A percentile compares a stretch with the other conserved stretches of the same genome.
These are phyloP conservation scores for Nasonia oneida DNA, from an alignment of 2,888 invertebrate genomes.

Conservation along the genomic window DNA sequence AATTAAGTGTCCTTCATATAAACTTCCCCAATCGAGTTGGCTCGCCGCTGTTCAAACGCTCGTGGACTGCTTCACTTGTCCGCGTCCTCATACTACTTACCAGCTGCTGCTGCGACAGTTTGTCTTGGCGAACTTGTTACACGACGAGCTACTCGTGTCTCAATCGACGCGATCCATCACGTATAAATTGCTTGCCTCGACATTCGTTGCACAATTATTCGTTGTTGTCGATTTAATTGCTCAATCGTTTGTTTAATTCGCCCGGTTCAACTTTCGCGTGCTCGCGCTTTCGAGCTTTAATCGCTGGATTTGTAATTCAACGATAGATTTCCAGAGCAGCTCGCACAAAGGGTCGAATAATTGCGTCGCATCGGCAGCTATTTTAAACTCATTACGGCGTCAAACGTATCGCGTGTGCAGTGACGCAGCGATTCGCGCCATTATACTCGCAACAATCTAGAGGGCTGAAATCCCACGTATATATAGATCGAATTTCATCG, in stretches of 20 bases:
- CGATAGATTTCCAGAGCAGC: background rate
- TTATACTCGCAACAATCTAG: background rate
- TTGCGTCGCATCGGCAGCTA: background rate
- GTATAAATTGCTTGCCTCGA: no score
- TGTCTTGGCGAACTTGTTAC: background rate
- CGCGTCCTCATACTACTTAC: conserved; percentile 13
- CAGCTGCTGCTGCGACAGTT: background rate
- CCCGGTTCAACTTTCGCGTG: background rate
- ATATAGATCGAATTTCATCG: background rate
- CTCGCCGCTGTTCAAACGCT: background rate
- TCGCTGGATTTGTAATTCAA: background rate
- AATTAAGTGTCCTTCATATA: background rate
- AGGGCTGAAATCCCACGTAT: background rate
- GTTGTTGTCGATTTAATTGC: background rate
- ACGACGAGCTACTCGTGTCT: background rate
- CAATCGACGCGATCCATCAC: background rate
- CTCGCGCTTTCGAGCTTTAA: background rate
- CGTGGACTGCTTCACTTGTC: background rate
- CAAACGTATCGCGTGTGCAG: background rate
- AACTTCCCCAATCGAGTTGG: background rate
- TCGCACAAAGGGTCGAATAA: no score
- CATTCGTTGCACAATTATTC: background rate
- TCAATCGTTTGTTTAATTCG: background rate
- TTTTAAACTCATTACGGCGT: background rate
- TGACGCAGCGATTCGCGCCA: background rate